These are phyloP conservation scores for Haliclystus octoradiatus DNA, from an alignment of 30 jellyfish, hydroid and myxozoan genomes.

Conservation along the genomic window DNA sequence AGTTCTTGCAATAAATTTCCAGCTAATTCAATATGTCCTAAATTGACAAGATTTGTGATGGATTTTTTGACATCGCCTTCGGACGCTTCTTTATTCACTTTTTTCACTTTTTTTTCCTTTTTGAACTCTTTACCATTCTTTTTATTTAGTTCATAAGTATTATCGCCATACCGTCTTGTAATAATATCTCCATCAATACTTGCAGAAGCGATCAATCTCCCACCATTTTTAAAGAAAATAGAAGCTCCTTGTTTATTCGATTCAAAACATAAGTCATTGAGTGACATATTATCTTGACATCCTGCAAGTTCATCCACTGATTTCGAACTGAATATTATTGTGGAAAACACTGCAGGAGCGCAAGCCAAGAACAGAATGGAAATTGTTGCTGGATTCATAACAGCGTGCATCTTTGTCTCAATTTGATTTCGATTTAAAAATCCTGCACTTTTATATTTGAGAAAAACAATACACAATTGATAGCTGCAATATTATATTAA, in stretches of 20 bases:
- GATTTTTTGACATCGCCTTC: too few relatives aligned
- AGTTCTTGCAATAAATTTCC: background rate
- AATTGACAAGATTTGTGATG: background rate
- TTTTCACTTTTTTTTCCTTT: background rate
- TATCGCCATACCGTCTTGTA: background rate
- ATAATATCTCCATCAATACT: background rate
- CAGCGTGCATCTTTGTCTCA: too few relatives aligned
- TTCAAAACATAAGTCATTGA: background rate
- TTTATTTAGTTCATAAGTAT: too few relatives aligned
- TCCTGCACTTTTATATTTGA: too few relatives aligned
- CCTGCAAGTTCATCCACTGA: background rate
- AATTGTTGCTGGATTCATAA: too few relatives aligned
- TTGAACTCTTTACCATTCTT: background rate
- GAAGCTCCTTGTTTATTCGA: background rate
- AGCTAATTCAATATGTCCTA: background rate
- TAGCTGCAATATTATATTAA: too few relatives aligned
- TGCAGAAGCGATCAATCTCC: background rate
- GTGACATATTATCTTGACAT: background rate
- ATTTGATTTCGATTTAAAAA: too few relatives aligned
- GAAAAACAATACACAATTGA: too few relatives aligned
- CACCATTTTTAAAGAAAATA: background rate
- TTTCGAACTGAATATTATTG: background rate
- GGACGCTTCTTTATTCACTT: too few relatives aligned
- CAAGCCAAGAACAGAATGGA: too few relatives aligned
- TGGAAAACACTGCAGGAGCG: too few relatives aligned